phyloP scores from a whole-genome alignment of 37 sponge, comb jelly and placozoan genomes.

The Eunapius fragilis region DNA sequence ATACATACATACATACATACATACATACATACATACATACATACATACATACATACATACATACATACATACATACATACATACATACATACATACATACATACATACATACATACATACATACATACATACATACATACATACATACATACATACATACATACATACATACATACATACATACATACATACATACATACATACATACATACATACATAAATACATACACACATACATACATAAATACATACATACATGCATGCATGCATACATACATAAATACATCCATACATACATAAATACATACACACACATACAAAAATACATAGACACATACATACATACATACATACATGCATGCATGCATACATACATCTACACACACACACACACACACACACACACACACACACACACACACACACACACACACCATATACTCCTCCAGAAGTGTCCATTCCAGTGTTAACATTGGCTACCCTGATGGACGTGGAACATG shows the following conservation, averaged over 20 bases:
- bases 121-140: too few relatives aligned
- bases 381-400: constrained; percentile 32
- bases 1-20: background rate
- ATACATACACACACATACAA: background rate
- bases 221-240: too few relatives aligned
- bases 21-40: constrained; percentile 24
- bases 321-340: background rate
- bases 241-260: too few relatives aligned
- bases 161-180: too few relatives aligned
- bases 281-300: background rate
- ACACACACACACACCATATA: constrained; percentile 12
- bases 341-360: background rate
- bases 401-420: constrained; percentile 20
- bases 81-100: too few relatives aligned
- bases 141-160: too few relatives aligned
- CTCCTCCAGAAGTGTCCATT: background rate
- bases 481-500: background rate
- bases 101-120: too few relatives aligned
- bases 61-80: too few relatives aligned
- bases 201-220: too few relatives aligned
- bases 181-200: too few relatives aligned
- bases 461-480: background rate
- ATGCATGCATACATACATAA: too few relatives aligned
- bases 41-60: constrained; percentile 10
- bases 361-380: background rate